Percentiles rank a stretch among this genome's conserved stretches.
Evolutionary conservation across 2,888 invertebrate genomes (phyloP).

Genomic region (Ceraclea dissimilis): DNA sequence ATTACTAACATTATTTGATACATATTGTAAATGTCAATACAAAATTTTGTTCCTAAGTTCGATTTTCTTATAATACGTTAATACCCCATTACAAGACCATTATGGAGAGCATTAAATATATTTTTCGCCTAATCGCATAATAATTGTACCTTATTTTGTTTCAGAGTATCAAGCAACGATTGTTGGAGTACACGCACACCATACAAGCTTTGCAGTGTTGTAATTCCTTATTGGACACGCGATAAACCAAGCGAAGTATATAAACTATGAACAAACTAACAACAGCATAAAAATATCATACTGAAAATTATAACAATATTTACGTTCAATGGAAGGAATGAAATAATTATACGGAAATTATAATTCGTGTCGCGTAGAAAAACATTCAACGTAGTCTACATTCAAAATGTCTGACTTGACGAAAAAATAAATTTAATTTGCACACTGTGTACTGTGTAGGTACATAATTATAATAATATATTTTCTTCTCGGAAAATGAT

Average conservation of each 20-base stretch:
- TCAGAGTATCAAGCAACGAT: constrained; percentile 9
- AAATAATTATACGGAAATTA: not conserved
- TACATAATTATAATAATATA: not conserved
- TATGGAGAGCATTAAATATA: constrained; percentile 6
- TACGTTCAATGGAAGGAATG: not conserved
- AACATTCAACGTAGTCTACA: not conserved
- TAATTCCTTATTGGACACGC: constrained; percentile 12
- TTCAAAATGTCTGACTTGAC: not conserved
- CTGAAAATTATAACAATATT: too few relatives aligned
- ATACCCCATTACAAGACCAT: constrained; percentile 1
- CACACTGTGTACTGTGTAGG: not conserved
- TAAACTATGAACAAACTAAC: constrained; percentile 3
- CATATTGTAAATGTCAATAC: too few relatives aligned
- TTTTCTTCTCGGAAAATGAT: not conserved
- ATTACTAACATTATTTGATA: too few relatives aligned
- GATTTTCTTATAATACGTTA: not conserved
- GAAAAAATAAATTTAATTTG: not conserved
- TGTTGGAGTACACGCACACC: not conserved
- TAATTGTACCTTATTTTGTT: constrained; percentile 18
- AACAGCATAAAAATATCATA: constrained; percentile 5
- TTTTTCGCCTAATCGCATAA: constrained; percentile 12
- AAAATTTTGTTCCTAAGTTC: too few relatives aligned
- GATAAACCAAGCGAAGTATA: constrained; percentile 2
- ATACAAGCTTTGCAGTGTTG: constrained; percentile 10
- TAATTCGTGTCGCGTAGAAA: not conserved